Conservation (phyloP, 2,888 invertebrate species). For the Acleris holmiana region DNA sequence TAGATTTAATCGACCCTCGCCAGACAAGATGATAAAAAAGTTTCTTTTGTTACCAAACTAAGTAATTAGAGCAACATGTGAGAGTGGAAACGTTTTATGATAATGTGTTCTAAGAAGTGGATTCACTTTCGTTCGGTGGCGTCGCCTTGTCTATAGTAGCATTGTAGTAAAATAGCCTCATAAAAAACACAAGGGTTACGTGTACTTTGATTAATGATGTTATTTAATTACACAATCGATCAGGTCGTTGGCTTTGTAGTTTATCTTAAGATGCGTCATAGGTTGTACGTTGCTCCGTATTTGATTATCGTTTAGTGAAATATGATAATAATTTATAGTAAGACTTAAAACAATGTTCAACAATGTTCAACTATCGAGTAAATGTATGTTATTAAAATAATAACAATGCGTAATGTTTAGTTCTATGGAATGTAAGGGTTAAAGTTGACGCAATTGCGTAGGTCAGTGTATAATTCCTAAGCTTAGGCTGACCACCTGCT, state of each 20-base stretch:
- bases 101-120: constrained; percentile 40
- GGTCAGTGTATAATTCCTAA: too few species aligned
- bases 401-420: constrained; percentile 7
- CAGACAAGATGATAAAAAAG: background rate
- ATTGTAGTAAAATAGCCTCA: constrained; percentile 20
- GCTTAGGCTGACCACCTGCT: too few species aligned
- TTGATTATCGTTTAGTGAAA: background rate
- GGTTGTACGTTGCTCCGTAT: background rate
- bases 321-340: background rate
- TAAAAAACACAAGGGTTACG: constrained; percentile 49
- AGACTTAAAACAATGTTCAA: constrained; percentile 2
- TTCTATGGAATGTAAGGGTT: background rate
- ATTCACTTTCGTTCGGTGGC: constrained; percentile 45
- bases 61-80: constrained; percentile 37
- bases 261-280: background rate
- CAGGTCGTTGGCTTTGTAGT: constrained; percentile 5
- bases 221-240: constrained; percentile 8
- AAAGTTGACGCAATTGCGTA: too few species aligned
- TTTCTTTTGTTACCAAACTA: constrained; percentile 20
- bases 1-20: too few species aligned
- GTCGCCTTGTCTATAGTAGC: constrained; percentile 45
- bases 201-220: constrained; percentile 48
- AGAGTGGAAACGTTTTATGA: constrained; percentile 26
- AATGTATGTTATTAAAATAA: background rate
- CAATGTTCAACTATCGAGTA: constrained; percentile 6